phyloP scores from a whole-genome alignment of 2,888 invertebrate genomes.

The Sthenelais limicola region DNA sequence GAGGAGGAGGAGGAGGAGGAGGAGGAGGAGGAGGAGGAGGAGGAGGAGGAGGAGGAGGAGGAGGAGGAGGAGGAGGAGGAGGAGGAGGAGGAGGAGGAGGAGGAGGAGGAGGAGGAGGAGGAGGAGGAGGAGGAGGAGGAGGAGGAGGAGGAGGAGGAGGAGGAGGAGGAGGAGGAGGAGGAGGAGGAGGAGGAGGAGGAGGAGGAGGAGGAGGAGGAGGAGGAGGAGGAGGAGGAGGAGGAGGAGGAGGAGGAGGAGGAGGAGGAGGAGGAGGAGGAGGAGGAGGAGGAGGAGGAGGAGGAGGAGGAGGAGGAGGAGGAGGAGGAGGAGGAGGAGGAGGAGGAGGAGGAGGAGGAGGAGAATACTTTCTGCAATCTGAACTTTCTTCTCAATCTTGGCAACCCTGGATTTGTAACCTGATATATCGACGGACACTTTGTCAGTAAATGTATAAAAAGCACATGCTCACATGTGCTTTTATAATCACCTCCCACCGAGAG shows the following conservation, averaged over 20 bases:
- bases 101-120: constrained; percentile 6
- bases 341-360: constrained; percentile 33
- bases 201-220: constrained; percentile 31
- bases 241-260: constrained; percentile 31
- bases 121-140: constrained; percentile 33
- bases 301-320: constrained; percentile 33
- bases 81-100: not conserved
- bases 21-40: constrained; percentile 10
- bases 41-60: constrained; percentile 26
- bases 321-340: constrained; percentile 24
- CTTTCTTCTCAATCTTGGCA: too few relatives aligned
- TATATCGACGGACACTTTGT: too few relatives aligned
- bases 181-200: constrained; percentile 33
- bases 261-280: constrained; percentile 31
- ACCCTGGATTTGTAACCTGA: too few relatives aligned
- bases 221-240: constrained; percentile 28
- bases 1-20: constrained; percentile 26
- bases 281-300: constrained; percentile 26
- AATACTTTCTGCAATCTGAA: not conserved
- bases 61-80: constrained; percentile 14
- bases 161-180: constrained; percentile 29
- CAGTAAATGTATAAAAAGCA: too few relatives aligned
- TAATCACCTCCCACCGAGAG: too few relatives aligned
- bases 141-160: constrained; percentile 17
- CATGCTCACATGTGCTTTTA: too few relatives aligned